A percentile compares a stretch with the other conserved stretches of the same genome.
Evolutionary conservation across 2,888 invertebrate genomes (phyloP).

Genomic region (Hirudinaria manillensis): DNA sequence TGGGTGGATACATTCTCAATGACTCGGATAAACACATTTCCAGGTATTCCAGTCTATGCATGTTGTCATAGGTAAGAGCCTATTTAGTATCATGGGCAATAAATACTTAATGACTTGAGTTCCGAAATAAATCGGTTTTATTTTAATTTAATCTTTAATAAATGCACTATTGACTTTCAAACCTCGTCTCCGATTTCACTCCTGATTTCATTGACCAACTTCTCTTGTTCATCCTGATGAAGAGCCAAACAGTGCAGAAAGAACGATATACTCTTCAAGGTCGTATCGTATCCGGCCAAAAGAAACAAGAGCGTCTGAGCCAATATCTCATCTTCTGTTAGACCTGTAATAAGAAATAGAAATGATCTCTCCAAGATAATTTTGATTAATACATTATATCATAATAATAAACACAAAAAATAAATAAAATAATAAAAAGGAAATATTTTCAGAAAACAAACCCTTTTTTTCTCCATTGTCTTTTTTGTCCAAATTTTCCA

Average conservation of each 20-base stretch:
- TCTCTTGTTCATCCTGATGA: slow-evolving; percentile 27
- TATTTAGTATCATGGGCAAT: not conserved
- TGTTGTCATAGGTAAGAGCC: slow-evolving; percentile 28
- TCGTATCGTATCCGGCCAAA: slow-evolving; percentile 36
- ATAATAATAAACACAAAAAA: not conserved
- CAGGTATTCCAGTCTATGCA: slow-evolving; percentile 33
- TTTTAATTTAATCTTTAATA: not conserved
- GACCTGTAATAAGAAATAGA: slow-evolving; percentile 26
- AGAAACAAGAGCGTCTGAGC: slow-evolving; percentile 35
- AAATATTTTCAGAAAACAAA: not conserved
- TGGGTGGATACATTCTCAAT: slow-evolving; percentile 33
- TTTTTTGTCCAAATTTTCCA: slow-evolving; percentile 21
- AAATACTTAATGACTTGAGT: not conserved
- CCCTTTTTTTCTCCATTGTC: not conserved
- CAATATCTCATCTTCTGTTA: slow-evolving; percentile 35
- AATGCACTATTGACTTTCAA: not conserved
- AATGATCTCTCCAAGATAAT: not conserved
- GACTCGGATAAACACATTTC: slow-evolving; percentile 36
- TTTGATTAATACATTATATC: not conserved
- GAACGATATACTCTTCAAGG: slow-evolving; percentile 31
- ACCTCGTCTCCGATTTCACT: slow-evolving; percentile 27
- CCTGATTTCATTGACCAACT: slow-evolving; percentile 26
- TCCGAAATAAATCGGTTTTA: not conserved
- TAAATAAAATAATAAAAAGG: not conserved
- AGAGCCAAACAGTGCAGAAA: slow-evolving; percentile 28